phyloP scores from a whole-genome alignment of 2,797 vertebrate species.

The Heteromormyrus szaboi region DNA sequence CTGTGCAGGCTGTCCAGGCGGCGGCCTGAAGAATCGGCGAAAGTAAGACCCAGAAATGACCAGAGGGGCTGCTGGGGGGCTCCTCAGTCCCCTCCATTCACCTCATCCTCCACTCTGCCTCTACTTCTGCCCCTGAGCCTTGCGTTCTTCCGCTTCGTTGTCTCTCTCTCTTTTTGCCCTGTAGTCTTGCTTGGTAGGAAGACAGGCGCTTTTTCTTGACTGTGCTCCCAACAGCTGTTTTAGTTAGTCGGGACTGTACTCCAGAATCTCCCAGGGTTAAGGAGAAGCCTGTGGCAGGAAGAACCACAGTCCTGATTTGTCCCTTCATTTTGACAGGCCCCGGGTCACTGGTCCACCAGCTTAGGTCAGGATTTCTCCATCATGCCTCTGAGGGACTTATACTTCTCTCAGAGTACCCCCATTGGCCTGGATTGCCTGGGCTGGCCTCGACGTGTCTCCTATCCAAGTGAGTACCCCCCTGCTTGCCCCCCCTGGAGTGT shows the following conservation, averaged over 20 bases:
- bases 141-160: background rate
- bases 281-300: background rate
- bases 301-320: background rate
- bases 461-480: constrained; percentile 52
- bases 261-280: background rate
- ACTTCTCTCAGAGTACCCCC: constrained; percentile 68
- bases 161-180: constrained; percentile 14
- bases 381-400: constrained; percentile 53
- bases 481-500: background rate
- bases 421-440: constrained; percentile 59
- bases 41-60: constrained; percentile 57
- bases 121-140: constrained; percentile 27
- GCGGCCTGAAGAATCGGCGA: constrained; percentile 42
- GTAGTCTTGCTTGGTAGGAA: background rate
- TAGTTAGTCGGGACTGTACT: background rate
- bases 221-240: background rate
- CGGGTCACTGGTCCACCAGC: constrained; percentile 39
- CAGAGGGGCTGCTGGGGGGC: background rate
- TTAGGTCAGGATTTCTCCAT: constrained; percentile 51
- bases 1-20: constrained; percentile 27
- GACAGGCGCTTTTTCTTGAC: background rate
- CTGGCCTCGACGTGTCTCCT: constrained; percentile 46
- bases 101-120: constrained; percentile 9
- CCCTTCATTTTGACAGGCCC: constrained; percentile 42
- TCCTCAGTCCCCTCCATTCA: constrained; percentile 22